phyloP scores from a whole-genome alignment of 2,888 invertebrate genomes.

The Isoperla grammatica region DNA sequence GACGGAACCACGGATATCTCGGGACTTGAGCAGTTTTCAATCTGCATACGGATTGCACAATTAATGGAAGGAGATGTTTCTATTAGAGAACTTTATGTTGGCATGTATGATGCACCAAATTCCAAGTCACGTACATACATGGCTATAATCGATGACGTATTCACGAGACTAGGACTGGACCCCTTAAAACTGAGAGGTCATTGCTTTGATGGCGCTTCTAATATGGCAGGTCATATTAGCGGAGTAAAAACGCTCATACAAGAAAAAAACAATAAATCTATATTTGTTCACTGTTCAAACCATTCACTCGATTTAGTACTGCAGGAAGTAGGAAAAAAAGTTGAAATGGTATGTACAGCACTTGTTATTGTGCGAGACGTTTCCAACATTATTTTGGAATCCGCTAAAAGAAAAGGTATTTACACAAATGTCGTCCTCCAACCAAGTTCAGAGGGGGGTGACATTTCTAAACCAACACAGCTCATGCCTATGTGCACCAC shows the following conservation, averaged over 20 bases:
- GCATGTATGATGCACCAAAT: slow-evolving; percentile 1
- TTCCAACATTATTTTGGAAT: not conserved
- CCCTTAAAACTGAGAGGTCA: slow-evolving; percentile 9
- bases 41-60: slow-evolving; percentile 8
- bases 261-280: slow-evolving; percentile 12
- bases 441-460: too few species aligned
- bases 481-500: too few species aligned
- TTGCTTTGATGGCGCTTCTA: slow-evolving; percentile 20
- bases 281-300: slow-evolving; percentile 22
- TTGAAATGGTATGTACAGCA: slow-evolving; percentile 13
- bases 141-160: not conserved
- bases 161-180: not conserved
- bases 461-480: too few species aligned
- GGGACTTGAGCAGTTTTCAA: slow-evolving; percentile 22
- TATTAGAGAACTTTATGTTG: not conserved
- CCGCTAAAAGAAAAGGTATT: too few species aligned
- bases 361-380: too few species aligned
- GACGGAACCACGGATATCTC: slow-evolving; percentile 25
- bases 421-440: too few species aligned
- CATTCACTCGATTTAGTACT: slow-evolving; percentile 19
- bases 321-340: slow-evolving; percentile 17
- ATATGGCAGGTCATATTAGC: slow-evolving; percentile 18
- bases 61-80: not conserved
- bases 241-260: slow-evolving; percentile 14
- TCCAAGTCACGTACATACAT: not conserved